Percentiles rank a stretch among this genome's conserved stretches.
These are phyloP conservation scores for Watsonalla cultraria DNA, from an alignment of 2,888 invertebrate genomes.

Conservation along the genomic window DNA sequence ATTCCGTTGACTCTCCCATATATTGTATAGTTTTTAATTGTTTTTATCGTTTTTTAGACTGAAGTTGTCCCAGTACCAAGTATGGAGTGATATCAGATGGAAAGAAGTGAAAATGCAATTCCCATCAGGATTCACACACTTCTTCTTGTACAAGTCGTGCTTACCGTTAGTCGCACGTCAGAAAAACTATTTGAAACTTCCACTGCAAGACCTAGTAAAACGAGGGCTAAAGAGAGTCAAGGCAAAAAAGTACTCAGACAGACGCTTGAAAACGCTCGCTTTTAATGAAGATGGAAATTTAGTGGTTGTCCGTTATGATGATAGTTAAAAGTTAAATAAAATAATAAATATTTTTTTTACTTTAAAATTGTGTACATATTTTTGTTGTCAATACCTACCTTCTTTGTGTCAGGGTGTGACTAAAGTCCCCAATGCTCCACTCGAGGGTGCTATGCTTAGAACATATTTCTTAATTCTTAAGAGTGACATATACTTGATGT, in stretches of 20 bases:
- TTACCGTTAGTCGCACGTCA: constrained; percentile 16
- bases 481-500: too few species aligned
- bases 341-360: too few species aligned
- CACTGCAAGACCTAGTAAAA: constrained; percentile 37
- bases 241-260: constrained; percentile 20
- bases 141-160: constrained; percentile 41
- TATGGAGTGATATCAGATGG: constrained; percentile 65
- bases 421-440: too few species aligned
- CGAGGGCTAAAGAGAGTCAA: constrained; percentile 26
- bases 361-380: too few species aligned
- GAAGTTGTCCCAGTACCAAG: constrained; percentile 35
- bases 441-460: too few species aligned
- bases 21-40: not conserved
- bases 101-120: constrained; percentile 46
- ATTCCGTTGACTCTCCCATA: not conserved
- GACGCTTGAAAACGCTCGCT: constrained; percentile 42
- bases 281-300: constrained; percentile 40
- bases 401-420: too few species aligned
- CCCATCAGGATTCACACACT: constrained; percentile 50
- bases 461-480: too few species aligned
- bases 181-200: constrained; percentile 30
- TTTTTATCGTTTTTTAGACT: constrained; percentile 27
- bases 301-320: constrained; percentile 23
- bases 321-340: not conserved
- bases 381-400: too few species aligned